Evolutionary conservation across 2,797 vertebrate species (phyloP).

Genomic region (Protonibea diacanthus): DNA sequence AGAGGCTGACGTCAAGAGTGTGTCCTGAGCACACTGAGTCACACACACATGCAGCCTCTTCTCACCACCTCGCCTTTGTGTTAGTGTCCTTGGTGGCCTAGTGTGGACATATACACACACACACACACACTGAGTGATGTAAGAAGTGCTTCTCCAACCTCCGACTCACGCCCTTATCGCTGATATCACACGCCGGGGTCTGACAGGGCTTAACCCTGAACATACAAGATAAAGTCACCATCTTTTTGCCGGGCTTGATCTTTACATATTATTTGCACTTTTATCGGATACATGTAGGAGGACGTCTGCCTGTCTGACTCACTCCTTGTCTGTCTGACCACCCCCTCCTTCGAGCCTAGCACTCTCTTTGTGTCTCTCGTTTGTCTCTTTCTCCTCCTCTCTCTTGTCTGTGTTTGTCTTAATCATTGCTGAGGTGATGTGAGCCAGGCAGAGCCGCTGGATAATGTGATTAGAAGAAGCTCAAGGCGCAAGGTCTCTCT

Average conservation of each 20-base stretch:
- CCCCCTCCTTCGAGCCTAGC: conserved; percentile 72
- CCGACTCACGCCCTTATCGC: conserved; percentile 55
- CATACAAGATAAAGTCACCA: conserved; percentile 47
- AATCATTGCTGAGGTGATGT: conserved; percentile 76
- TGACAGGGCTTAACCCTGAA: conserved; percentile 54
- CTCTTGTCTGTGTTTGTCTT: conserved; percentile 65
- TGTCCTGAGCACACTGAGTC: conserved; percentile 72
- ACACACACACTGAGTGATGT: conserved; percentile 64
- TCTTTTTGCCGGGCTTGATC: conserved; percentile 47
- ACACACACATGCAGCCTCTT: conserved; percentile 56
- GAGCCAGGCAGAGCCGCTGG: conserved; percentile 63
- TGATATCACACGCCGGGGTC: conserved; percentile 51
- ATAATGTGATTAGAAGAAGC: conserved; percentile 78
- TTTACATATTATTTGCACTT: conserved; percentile 67
- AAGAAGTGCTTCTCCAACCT: conserved; percentile 49
- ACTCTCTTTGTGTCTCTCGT: conserved; percentile 69
- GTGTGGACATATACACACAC: conserved; percentile 23
- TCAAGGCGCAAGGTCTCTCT: conserved; percentile 55
- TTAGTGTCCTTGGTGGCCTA: conserved; percentile 56
- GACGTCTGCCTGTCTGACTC: conserved; percentile 77
- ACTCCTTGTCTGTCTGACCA: conserved; percentile 81
- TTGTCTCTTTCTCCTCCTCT: conserved; percentile 58
- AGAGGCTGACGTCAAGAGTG: conserved; percentile 73
- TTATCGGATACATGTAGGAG: conserved; percentile 78
- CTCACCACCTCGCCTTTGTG: conserved; percentile 62